These are phyloP conservation scores for Xylota sylvarum DNA, from an alignment of 2,888 invertebrate genomes.

Conservation along the genomic window DNA sequence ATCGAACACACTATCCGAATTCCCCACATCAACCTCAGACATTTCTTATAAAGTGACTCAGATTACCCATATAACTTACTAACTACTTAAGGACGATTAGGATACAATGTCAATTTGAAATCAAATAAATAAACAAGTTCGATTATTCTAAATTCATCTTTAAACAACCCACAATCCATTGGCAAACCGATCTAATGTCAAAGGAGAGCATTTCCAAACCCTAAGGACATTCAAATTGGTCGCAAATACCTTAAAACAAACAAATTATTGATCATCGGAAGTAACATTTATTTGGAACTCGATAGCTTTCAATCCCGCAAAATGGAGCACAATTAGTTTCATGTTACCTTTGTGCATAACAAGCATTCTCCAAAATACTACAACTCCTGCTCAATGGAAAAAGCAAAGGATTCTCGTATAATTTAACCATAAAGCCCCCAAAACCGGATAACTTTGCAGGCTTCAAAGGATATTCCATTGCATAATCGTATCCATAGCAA, in stretches of 20 bases:
- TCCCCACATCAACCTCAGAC: too few relatives aligned
- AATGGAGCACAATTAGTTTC: slow-evolving; percentile 23
- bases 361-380: slow-evolving; percentile 10
- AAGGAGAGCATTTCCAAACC: not conserved
- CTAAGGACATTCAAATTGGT: not conserved
- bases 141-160: not conserved
- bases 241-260: slow-evolving; percentile 5
- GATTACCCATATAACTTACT: too few relatives aligned
- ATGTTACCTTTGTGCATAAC: slow-evolving; percentile 35
- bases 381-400: not conserved
- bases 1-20: too few relatives aligned
- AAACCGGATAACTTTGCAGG: not conserved
- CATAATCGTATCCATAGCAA: slow-evolving; percentile 4
- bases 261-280: slow-evolving; percentile 6
- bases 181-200: not conserved
- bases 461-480: slow-evolving; percentile 12
- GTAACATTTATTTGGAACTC: slow-evolving; percentile 17
- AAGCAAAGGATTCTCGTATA: not conserved
- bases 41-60: too few relatives aligned
- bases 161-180: not conserved
- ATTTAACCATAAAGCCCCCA: slow-evolving; percentile 4
- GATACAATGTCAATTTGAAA: not conserved
- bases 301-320: not conserved
- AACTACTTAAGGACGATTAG: too few relatives aligned
- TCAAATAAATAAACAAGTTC: not conserved